These are phyloP conservation scores for Yoshiicerus persimilis DNA, from an alignment of 1,140 invertebrate species.

Conservation along the genomic window DNA sequence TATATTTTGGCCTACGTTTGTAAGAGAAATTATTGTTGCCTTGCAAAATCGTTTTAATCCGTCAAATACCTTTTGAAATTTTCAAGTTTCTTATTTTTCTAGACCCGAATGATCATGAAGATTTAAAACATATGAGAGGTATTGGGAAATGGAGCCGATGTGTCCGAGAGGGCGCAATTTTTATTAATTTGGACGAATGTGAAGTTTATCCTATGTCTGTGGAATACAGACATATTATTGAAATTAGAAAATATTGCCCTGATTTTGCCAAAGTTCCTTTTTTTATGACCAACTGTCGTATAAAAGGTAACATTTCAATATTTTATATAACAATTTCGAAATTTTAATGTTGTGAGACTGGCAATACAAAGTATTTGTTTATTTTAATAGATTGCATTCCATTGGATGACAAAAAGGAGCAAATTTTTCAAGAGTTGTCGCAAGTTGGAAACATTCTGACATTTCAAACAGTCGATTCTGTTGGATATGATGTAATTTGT, in stretches of 20 bases:
- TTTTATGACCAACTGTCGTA: background rate
- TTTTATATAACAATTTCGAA: background rate
- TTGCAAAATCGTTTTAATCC: too few species aligned
- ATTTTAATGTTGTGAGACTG: background rate
- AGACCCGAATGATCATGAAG: background rate
- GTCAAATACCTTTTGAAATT: background rate
- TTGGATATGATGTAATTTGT: background rate
- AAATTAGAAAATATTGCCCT: background rate
- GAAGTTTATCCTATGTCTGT: background rate
- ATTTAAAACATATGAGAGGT: background rate
- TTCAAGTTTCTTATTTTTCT: background rate
- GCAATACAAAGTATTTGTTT: background rate
- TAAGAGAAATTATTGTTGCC: background rate
- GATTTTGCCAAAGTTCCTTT: background rate
- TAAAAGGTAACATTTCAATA: background rate
- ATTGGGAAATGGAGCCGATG: background rate
- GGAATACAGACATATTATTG: background rate
- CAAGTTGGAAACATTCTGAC: background rate
- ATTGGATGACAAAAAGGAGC: background rate
- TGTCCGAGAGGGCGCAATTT: background rate
- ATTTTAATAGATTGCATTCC: background rate
- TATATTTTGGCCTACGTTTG: background rate
- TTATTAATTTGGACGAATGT: background rate
- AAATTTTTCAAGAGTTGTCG: background rate
- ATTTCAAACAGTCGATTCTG: background rate